These are phyloP conservation scores for Melipona bicolor DNA, from an alignment of 2,888 invertebrate species.

Conservation along the genomic window DNA sequence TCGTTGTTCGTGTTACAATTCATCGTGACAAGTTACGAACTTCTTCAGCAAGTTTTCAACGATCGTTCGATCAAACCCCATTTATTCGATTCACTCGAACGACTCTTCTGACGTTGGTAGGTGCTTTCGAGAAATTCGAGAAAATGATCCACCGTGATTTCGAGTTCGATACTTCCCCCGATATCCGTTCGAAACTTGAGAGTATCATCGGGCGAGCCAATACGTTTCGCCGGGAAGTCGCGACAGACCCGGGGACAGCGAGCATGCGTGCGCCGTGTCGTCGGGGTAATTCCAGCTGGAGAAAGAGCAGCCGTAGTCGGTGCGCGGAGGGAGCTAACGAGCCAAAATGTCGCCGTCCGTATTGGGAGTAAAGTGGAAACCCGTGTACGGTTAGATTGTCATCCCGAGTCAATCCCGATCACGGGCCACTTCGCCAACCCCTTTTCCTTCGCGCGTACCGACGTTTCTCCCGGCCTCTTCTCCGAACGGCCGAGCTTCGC, in stretches of 20 bases:
- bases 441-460: slow-evolving; percentile 46
- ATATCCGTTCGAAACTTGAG: background rate
- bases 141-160: background rate
- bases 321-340: slow-evolving; percentile 45
- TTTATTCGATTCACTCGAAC: too few relatives aligned
- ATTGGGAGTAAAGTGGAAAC: slow-evolving; percentile 82
- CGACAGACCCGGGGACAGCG: background rate
- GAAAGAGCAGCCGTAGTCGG: background rate
- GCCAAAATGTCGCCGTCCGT: slow-evolving; percentile 66
- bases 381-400: slow-evolving; percentile 83
- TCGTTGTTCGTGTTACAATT: too few relatives aligned
- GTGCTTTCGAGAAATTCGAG: background rate
- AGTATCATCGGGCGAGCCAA: background rate
- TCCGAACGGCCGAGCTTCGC: slow-evolving; percentile 23
- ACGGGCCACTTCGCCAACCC: slow-evolving; percentile 65
- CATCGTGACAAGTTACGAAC: too few relatives aligned
- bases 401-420: slow-evolving; percentile 83
- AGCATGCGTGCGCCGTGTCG: slow-evolving; percentile 3
- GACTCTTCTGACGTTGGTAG: too few relatives aligned
- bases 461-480: slow-evolving; percentile 30
- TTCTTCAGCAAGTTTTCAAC: too few relatives aligned
- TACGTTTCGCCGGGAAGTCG: slow-evolving; percentile 4
- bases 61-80: too few relatives aligned
- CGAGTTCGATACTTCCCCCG: background rate
- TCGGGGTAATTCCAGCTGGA: slow-evolving; percentile 9